Evolutionary conservation across 2,888 invertebrate species (phyloP), one percentile per base, ranked within the genome.

Genomic region (Scaptomyza flava): DNA sequence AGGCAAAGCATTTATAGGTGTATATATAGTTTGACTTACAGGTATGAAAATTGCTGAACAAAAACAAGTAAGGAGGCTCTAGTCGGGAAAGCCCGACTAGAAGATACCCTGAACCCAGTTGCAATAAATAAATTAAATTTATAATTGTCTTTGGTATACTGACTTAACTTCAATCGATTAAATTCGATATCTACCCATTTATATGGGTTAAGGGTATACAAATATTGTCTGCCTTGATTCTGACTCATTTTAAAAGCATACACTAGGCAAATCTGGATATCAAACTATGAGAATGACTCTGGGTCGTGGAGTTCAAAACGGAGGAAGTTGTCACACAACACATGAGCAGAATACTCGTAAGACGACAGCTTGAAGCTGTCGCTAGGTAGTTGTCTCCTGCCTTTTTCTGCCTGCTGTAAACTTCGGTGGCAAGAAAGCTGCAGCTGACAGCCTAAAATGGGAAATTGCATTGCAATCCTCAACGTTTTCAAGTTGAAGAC

Each of bases 331-430:
- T 48, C 53, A 59, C n/a, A 57, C 47, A 53, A 52, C 77, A 72
- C 63, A 77, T 77, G 67, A 72, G 73, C 72, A 65, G 72, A 73
- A 72, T 72, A 60, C 57, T 77, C 45, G 41, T 58, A 70, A 58
- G 72, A 62, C 42, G 77, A 56, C 52, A 45, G 54, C 41, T 52
- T 47, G 36, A 58, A 54, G 57, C 43, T 68, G 60, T 57, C 61
- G 34, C 47, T 41, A 6, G 62, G 33, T 14, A 43, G 58, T 42
- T 30, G 46, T 66, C 62, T 62, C 7, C 54, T 60, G 56, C 66
- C 66, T 62, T 62, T 66, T 77, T 17, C 17, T 17, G 17, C 17
- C 17, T 17, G 17, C 17, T 17, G 17, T 17, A 17, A 17, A 36
- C 63, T 48, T 69, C 34, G 41, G 59, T 43, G 64, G 52, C 65